Percentiles rank a stretch among this genome's conserved stretches.
phyloP scores from a whole-genome alignment of 2,113 vertebrate genomes.

The Bostrychus sinensis region DNA sequence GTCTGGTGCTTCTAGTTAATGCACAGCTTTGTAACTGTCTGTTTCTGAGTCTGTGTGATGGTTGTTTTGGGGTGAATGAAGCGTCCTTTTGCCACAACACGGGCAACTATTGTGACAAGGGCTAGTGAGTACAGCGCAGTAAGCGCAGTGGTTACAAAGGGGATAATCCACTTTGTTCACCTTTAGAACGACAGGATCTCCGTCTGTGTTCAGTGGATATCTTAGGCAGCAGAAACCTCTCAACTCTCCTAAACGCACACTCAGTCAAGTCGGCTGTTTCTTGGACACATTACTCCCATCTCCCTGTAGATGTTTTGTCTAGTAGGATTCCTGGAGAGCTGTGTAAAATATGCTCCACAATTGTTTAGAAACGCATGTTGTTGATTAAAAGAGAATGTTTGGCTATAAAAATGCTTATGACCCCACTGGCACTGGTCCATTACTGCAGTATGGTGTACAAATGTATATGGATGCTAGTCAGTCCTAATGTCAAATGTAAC shows the following conservation, averaged over 20 bases:
- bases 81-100: no score
- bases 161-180: no score
- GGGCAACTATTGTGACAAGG: no score
- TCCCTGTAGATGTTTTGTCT: slow-evolving; percentile 11
- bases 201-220: no score
- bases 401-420: background rate
- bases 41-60: no score
- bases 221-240: no score
- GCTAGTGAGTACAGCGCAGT: no score
- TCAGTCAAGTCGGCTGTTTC: slow-evolving; percentile 64
- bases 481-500: background rate
- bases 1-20: background rate
- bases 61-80: no score
- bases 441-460: background rate
- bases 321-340: slow-evolving; percentile 56
- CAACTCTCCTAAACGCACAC: slow-evolving; percentile 31
- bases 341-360: slow-evolving; percentile 30
- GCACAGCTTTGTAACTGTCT: no score
- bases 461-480: background rate
- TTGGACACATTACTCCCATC: slow-evolving; percentile 45
- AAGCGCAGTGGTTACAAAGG: no score
- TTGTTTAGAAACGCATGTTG: slow-evolving; percentile 1
- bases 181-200: no score
- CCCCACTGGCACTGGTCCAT: background rate
- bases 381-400: slow-evolving; percentile 13